Conservation (phyloP, 2,888 invertebrate species). For the Polyommatus icarus region DNA sequence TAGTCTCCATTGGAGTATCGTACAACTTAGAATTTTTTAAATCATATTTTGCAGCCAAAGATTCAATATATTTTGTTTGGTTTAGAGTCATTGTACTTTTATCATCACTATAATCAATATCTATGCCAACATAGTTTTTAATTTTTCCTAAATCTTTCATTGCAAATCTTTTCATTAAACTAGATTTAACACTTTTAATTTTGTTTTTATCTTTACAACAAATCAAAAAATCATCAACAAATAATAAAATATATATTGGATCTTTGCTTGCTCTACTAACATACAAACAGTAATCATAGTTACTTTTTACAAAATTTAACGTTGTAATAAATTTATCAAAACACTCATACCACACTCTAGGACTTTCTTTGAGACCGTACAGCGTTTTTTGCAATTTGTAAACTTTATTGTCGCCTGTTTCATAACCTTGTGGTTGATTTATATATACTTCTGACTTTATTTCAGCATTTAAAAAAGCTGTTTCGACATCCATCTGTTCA, state of each 20-base stretch:
- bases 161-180: conserved; percentile 35
- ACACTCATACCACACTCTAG: conserved; percentile 44
- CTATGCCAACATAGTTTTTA: too few relatives aligned
- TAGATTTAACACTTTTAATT: conserved; percentile 43
- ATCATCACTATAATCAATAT: too few relatives aligned
- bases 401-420: conserved; percentile 45
- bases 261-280: conserved; percentile 39
- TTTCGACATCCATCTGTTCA: conserved; percentile 44
- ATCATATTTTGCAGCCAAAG: too few relatives aligned
- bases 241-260: conserved; percentile 43
- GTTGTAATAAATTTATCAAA: conserved; percentile 39
- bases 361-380: conserved; percentile 45
- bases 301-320: conserved; percentile 40
- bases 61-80: too few relatives aligned
- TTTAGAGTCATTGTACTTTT: too few relatives aligned
- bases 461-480: conserved; percentile 46
- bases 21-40: too few relatives aligned
- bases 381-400: conserved; percentile 47
- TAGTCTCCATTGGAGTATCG: too few relatives aligned
- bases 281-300: conserved; percentile 44
- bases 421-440: conserved; percentile 48
- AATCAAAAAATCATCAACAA: conserved; percentile 46
- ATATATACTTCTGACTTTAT: conserved; percentile 44
- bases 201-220: conserved; percentile 44
- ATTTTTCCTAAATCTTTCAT: conserved; percentile 51